Evolutionary conservation across 2,113 vertebrate genomes (phyloP).

Genomic region (Ancistrus triradiatus): DNA sequence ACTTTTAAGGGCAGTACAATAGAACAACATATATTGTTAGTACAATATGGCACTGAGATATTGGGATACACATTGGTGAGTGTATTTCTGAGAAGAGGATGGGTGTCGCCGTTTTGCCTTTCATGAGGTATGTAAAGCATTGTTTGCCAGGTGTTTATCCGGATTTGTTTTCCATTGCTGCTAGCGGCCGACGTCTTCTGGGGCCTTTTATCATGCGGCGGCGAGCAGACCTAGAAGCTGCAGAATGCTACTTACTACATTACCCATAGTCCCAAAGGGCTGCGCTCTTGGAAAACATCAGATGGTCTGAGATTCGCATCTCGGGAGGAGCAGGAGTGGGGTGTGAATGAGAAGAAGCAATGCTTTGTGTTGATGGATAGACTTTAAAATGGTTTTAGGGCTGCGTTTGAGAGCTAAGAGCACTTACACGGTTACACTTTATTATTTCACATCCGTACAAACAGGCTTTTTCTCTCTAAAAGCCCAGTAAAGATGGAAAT

Average conservation of each 20-base stretch:
- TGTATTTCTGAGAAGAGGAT: too few relatives aligned
- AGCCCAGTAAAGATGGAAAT: too few relatives aligned
- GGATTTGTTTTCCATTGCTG: slow-evolving; percentile 50
- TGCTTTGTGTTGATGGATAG: slow-evolving; percentile 16
- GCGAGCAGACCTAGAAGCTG: slow-evolving; percentile 45
- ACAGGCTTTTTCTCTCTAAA: too few relatives aligned
- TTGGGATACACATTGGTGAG: too few relatives aligned
- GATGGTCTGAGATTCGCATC: slow-evolving; percentile 45
- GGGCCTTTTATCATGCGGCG: slow-evolving; percentile 49
- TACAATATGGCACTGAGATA: too few relatives aligned
- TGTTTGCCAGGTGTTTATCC: slow-evolving; percentile 49
- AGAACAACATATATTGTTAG: too few relatives aligned
- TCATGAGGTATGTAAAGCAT: slow-evolving; percentile 44
- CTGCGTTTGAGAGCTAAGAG: background rate
- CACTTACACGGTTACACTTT: too few relatives aligned
- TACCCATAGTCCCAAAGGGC: slow-evolving; percentile 55
- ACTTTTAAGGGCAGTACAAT: too few relatives aligned
- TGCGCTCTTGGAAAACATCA: slow-evolving; percentile 58
- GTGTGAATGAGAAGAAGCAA: slow-evolving; percentile 7
- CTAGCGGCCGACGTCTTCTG: slow-evolving; percentile 43
- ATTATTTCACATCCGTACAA: too few relatives aligned
- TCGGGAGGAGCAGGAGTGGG: slow-evolving; percentile 6
- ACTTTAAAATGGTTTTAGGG: background rate
- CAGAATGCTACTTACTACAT: slow-evolving; percentile 62
- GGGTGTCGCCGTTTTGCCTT: slow-evolving; percentile 35